Base-by-base conservation (phyloP, 2,113 vertebrate genomes). In the Barbus barbus region DNA sequence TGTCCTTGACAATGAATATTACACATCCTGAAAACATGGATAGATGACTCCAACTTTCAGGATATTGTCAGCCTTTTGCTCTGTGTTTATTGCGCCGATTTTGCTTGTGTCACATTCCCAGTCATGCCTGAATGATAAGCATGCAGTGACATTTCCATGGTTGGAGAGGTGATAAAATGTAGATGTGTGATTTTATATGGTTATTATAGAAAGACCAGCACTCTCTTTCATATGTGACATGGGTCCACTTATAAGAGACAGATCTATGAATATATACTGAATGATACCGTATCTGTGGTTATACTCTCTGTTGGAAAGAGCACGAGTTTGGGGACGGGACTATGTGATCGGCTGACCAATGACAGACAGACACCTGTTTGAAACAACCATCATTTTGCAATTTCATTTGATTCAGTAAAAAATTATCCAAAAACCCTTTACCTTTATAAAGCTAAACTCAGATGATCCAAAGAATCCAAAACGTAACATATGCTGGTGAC, bases 21-120 rank as follows among this genome's bases (percentile, higher is more conserved):
- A 31, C 73, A 75, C 73, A 22, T 75, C 46, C 73, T 75, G 13
- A 18, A 83, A 58, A 61, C 38, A 20, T 41, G 46, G 51, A 41
- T 28, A 44, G 48, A 74, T 75, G 81, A 75, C 44, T 51, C 8
- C 3, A 0, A 12, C n/a, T 3, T 46, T 73, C n/a, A 24, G n/a
- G 38, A 73, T 8, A 44, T 44, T 16, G 44, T 44, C 38, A 46
- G 26, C 69, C 69, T 73, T 71, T 38, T 48, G 20, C 80, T 58
- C 48, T 77, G 3, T 36, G 26, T 77, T 77, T 77, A 77, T 22
- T 36, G 18, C 1, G 5, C 26, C 18, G 9, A 53, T 53, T 58
- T 36, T 76, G 9, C 48, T 33, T 33, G 48, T 36, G 48, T 36
- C 74, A 76, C 74, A 56, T 53, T 76, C 22, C 69, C 22, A 38